Evolutionary conservation across 2,113 vertebrate species (phyloP).

Genomic region (Phainopepla nitens): DNA sequence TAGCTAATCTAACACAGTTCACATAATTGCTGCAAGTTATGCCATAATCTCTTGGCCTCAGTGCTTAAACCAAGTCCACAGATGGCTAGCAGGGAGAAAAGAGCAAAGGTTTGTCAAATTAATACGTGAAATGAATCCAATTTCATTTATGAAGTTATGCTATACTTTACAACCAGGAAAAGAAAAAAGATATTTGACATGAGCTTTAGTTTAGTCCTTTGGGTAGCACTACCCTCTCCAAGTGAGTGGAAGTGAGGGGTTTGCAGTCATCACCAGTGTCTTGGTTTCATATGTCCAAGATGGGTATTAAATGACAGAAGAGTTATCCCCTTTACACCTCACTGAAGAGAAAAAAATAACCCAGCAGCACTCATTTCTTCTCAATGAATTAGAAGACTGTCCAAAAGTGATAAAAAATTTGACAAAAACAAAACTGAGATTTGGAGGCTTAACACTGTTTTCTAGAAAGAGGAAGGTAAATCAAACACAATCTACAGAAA

Average conservation of each 20-base stretch:
- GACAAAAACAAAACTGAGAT: background rate
- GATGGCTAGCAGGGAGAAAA: background rate
- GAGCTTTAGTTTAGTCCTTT: background rate
- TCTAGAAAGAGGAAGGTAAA: background rate
- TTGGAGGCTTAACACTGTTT: background rate
- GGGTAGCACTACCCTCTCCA: background rate
- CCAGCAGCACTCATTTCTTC: background rate
- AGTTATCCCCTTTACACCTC: background rate
- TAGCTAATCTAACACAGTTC: background rate
- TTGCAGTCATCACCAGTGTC: background rate
- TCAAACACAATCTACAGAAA: background rate
- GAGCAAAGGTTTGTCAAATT: background rate
- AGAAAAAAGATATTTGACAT: background rate
- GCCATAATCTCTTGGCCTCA: background rate
- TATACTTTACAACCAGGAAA: background rate
- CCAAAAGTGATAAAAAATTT: background rate
- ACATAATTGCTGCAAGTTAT: background rate
- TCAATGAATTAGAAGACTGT: background rate
- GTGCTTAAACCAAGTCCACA: background rate
- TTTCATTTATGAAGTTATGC: background rate
- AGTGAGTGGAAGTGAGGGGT: accelerated
- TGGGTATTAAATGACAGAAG: background rate
- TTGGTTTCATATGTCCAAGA: background rate
- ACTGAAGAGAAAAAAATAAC: background rate
- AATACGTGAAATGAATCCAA: background rate